Evolutionary conservation across 92 coral and sea anemone species (phyloP), one percentile per base, ranked within the genome.

Genomic region (Ricordea florida): DNA sequence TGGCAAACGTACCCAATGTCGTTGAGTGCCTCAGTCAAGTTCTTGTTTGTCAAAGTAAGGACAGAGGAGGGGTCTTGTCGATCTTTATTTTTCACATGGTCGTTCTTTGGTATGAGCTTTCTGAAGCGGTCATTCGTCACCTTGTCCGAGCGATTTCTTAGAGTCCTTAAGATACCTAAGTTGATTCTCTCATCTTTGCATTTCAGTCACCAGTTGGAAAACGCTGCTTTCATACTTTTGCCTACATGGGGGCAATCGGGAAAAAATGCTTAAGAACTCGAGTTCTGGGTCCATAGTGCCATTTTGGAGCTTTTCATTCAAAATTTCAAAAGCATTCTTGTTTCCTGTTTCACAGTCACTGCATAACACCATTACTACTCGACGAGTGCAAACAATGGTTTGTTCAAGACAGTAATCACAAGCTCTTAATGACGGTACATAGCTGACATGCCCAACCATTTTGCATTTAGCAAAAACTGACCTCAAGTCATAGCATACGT

Each of bases 71-170:
- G 89, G 51, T 89, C 93, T 79, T 89, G 93, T 45, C 73, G 16
- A 69, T 89, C 87, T 44, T 83, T 88, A 27, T 89, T 84, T 41
- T 89, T 89, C 0, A 89, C 84, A 61, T 84, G 93, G 40, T 88
- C 82, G 25, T 82, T 82, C 28, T 87, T 87, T n/a, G 72, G 85
- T 2, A 87, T 62, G 3, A 87, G 72, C 10, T 69, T 82, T 50
- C 89, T 33, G 28, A 87, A 87, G 11, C 30, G 6, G 8, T 82
- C 85, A 10, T 38, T 87, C 0, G 83, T 82, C 2, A 26, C 50
- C 25, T 74, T 67, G 57, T 55, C 44, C 4, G 88, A 62, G 24
- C 82, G 67, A 62, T 87, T 87, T 44, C 80, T 18, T 31, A 86
- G n/a, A 14, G 88, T 87, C 55, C 88, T 31, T 46, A 87, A 46